Base-by-base conservation (phyloP, 2,888 invertebrate species). In the Oscheius sp. region DNA sequence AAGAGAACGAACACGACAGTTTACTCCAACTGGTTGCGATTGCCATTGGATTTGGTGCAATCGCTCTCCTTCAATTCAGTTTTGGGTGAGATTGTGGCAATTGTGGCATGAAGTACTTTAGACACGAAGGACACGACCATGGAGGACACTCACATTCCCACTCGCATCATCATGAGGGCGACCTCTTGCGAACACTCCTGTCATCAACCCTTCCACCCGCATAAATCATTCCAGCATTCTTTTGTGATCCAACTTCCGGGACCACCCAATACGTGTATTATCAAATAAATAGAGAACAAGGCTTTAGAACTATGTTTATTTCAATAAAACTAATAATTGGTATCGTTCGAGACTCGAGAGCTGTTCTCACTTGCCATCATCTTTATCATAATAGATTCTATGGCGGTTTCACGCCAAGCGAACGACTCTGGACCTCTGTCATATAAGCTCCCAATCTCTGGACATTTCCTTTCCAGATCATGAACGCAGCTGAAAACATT, bases 21-120 rank as follows among this genome's bases (percentile, higher is more conserved):
- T 52, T 84, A 27, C 76, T 79, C 61, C 84, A 84, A 68, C 66
- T 84, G 33, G 53, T 74, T 10, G 78, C 81, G 45, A 84, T 84
- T 65, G 71, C 81, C 42, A 65, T 75, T 53, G 84, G 84, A 2
- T 84, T 84, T 57, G 63, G 73, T 17, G 57, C 81, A 4, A 84
- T 84, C 55, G 72, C 80, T 15, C 20, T 69, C 0, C 72, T 82
- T 39, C 81, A 80, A 46, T 63, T 71, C 37, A 69, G 71, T 37
- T 69, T 76, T 34, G 69, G 66, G 66, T 66, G 34, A n/a, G 66
- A 1, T 31, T 17, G 15, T 17, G 15, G 20, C n/a, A 17, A 17
- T 46, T 46, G 6, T 17, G 6, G 20, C 6, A 46, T 12, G n/a
- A 17, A 46, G 17, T 50, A 20, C 23, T 50, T 50, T 17, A 50